Percentiles rank a stretch among this genome's conserved stretches.
phyloP scores from a whole-genome alignment of 1,140 invertebrate genomes.

The Lepeophtheirus salmonis region DNA sequence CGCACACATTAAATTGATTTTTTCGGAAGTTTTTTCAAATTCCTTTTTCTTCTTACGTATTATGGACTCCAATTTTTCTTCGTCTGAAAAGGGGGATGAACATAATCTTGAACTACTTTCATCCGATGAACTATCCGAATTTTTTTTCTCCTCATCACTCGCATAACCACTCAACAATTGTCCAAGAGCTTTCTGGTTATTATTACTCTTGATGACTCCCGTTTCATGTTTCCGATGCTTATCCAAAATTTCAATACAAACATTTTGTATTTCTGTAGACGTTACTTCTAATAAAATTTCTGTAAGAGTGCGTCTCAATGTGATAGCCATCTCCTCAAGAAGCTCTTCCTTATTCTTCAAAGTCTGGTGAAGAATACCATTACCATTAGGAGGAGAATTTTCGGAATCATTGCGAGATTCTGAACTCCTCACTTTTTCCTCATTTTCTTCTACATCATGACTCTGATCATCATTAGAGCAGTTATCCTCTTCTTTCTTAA shows the following conservation, averaged over 20 bases:
- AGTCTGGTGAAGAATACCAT: conserved; percentile 13
- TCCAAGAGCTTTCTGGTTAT: neutral
- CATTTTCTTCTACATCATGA: too few species aligned
- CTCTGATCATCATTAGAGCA: too few species aligned
- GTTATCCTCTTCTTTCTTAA: conserved; percentile 20
- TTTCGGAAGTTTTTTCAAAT: neutral
- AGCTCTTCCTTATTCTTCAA: neutral
- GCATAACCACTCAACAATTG: conserved; percentile 6
- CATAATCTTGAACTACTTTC: neutral
- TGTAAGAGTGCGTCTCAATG: conserved; percentile 62
- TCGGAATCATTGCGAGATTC: neutral
- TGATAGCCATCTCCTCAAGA: conserved; percentile 49
- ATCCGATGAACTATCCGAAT: neutral
- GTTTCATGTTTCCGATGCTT: conserved; percentile 25
- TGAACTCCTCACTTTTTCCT: too few species aligned
- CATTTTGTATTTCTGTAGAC: conserved; percentile 57
- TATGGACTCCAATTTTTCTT: neutral
- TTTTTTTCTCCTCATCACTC: conserved; percentile 1
- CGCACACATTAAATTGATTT: conserved; percentile 5
- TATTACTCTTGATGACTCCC: neutral
- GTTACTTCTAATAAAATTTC: conserved; percentile 84
- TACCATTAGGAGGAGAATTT: conserved; percentile 18
- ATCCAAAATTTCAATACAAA: conserved; percentile 53
- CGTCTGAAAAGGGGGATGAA: conserved; percentile 4
- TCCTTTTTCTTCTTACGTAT: conserved; percentile 8